phyloP scores from a whole-genome alignment of 2,888 invertebrate species.

The Hermaeophaga mercurialis region DNA sequence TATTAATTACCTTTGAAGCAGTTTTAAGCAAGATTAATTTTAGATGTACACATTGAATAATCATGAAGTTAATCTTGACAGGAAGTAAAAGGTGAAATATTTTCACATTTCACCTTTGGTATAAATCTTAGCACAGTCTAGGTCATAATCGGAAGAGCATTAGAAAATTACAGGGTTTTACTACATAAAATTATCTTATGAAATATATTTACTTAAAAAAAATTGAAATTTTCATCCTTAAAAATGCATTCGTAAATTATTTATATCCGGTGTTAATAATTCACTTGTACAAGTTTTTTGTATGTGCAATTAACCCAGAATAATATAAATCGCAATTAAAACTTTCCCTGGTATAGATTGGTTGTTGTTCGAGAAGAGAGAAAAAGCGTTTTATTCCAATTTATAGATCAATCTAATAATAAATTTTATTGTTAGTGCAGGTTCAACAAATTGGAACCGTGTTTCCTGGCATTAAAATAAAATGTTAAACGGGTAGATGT shows the following conservation, averaged over 20 bases:
- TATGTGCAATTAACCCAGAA: not conserved
- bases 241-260: too few species aligned
- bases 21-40: not conserved
- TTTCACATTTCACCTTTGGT: not conserved
- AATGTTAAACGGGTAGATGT: too few species aligned
- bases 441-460: not conserved
- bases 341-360: not conserved
- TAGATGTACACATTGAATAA: not conserved
- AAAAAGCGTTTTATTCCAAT: not conserved
- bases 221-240: too few species aligned
- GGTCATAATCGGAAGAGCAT: too few species aligned
- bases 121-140: too few species aligned
- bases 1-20: not conserved
- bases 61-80: not conserved
- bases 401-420: not conserved
- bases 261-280: not conserved
- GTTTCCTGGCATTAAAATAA: too few species aligned
- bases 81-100: too few species aligned
- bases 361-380: not conserved
- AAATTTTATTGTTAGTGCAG: not conserved
- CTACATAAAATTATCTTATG: too few species aligned
- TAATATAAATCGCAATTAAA: not conserved
- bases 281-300: not conserved
- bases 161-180: too few species aligned
- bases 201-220: too few species aligned